phyloP scores from a whole-genome alignment of 2,113 vertebrate species.

The Anguilla rostrata region DNA sequence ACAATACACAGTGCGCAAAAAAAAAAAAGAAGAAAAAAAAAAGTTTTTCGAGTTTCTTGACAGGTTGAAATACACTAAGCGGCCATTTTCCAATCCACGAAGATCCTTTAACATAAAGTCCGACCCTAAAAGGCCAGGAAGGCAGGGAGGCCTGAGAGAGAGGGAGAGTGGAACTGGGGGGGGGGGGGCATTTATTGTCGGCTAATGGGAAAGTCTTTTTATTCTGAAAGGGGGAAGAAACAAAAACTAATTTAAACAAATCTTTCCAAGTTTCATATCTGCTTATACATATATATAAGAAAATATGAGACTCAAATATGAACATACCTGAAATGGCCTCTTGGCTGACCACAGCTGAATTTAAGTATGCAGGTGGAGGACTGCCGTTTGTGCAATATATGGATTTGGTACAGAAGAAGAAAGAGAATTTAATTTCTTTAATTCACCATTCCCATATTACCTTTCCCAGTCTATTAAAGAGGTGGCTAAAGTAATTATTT shows the following conservation, averaged over 20 bases:
- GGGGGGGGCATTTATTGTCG: neutral
- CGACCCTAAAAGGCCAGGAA: no score
- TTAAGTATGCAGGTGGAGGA: neutral
- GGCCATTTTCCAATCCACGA: no score
- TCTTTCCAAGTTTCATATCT: neutral
- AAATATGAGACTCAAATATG: neutral
- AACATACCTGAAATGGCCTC: neutral
- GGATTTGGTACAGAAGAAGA: neutral
- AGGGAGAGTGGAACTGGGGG: no score
- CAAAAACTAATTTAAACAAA: slow-evolving; percentile 2
- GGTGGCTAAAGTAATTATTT: neutral
- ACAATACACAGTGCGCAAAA: no score
- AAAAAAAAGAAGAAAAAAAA: no score
- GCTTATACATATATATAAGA: no score
- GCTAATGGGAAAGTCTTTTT: neutral
- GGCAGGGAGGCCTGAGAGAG: no score
- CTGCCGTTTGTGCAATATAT: neutral
- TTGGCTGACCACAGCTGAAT: neutral
- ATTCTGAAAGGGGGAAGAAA: neutral
- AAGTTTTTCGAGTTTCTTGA: no score
- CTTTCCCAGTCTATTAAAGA: neutral
- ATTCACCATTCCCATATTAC: neutral
- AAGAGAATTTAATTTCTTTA: neutral
- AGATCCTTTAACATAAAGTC: no score
- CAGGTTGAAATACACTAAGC: no score